A percentile compares a stretch with the other conserved stretches of the same genome.
Evolutionary conservation across 2,888 invertebrate species (phyloP).

Genomic region (Eupithecia subumbrata): DNA sequence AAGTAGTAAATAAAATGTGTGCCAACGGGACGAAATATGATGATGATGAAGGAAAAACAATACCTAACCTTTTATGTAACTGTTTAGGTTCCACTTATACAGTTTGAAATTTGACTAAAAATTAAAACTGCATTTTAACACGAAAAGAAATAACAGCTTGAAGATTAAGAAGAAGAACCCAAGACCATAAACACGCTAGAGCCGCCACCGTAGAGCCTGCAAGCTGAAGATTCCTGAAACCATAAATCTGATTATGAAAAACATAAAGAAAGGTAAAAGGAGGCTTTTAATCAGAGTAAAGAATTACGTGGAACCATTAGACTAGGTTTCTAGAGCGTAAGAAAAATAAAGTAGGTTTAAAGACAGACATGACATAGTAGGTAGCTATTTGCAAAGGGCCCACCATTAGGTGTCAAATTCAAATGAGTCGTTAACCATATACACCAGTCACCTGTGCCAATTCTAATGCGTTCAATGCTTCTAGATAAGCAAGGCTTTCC

Average conservation of each 20-base stretch:
- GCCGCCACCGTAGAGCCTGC: not conserved
- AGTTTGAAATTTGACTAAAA: not conserved
- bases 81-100: not conserved
- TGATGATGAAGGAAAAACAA: not conserved
- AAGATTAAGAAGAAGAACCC: not conserved
- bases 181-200: not conserved
- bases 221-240: not conserved
- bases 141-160: not conserved
- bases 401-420: slow-evolving; percentile 14
- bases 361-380: not conserved
- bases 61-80: not conserved
- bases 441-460: slow-evolving; percentile 10
- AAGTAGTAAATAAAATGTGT: not conserved
- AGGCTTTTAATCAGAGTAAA: not conserved
- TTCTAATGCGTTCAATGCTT: slow-evolving; percentile 25
- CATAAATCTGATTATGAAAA: not conserved
- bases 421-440: slow-evolving; percentile 3
- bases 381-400: not conserved
- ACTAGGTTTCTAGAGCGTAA: not conserved
- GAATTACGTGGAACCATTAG: not conserved
- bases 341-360: not conserved
- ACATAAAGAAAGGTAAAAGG: not conserved
- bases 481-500: slow-evolving; percentile 34
- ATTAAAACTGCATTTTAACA: not conserved
- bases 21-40: not conserved